Evolutionary conservation across 2,797 vertebrate species (phyloP), one percentile per base, ranked within the genome.

Genomic region (Myotis daubentonii): DNA sequence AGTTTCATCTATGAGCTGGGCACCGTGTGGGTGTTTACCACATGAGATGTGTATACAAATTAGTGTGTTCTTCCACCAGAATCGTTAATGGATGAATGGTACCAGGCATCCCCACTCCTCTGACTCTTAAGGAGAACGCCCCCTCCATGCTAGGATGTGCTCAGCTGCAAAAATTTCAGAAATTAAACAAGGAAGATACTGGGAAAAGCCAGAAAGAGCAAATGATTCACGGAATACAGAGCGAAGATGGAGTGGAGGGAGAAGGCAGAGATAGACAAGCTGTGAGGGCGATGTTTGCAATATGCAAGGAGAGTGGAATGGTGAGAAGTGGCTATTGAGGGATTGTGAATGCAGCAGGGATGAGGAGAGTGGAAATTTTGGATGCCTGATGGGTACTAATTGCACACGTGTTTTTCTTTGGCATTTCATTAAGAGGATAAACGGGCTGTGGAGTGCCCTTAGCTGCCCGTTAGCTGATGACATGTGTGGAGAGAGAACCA

Each of bases 1-100:
- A 53, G 60, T 2, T 74, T 47, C n/a, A 57, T 1, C n/a, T 9
- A 0, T 0, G 1, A 8, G 17, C 22, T 20, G 22, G n/a, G 6
- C 11, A 4, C 30, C 0, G 5, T 28, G 38, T 11, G 8, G 15
- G 23, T 9, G n/a, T 6, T 38, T 38, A 0, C 30, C 25, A 2
- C 0, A 0, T 4, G 8, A 3, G 3, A 28, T 20, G 6, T 15
- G 6, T 20, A 4, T 13, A 38, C 62, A 87, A 28, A 23, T 12
- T 5, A 9, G 13, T 1, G 0, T 49, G 5, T 15, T 11, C 60
- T 71, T 22, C 11, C 2, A n/a, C 25, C 49, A 57, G 38, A 25
- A 30, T 16, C 10, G 0, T 17, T 30, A 15, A 49, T 17, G 36
- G 76, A 53, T 62, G 66, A 30, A 25, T 20, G 19, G n/a, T 6